Conservation (phyloP, 2,113 vertebrate genomes). For the Phylloscopus trochilus region DNA sequence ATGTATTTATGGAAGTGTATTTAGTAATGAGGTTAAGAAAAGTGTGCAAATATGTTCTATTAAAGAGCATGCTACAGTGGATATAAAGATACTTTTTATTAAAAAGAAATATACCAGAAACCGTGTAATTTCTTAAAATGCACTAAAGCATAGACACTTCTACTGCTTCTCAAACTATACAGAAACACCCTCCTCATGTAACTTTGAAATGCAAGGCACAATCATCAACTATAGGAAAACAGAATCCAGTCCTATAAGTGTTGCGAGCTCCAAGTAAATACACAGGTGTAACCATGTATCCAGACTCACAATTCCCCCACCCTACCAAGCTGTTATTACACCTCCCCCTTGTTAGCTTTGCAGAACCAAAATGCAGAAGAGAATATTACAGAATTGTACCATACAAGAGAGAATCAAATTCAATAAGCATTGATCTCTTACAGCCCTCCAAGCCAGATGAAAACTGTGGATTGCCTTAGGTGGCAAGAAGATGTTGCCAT, state of each 20-base stretch:
- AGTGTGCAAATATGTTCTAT: neutral
- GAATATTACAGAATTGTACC: neutral
- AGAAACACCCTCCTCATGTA: neutral
- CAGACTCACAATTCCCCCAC: neutral
- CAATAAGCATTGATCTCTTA: neutral
- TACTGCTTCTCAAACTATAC: neutral
- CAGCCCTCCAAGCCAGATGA: neutral
- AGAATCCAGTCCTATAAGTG: neutral
- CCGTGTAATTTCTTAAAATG: neutral
- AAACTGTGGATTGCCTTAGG: neutral
- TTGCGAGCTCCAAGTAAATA: neutral
- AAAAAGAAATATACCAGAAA: neutral
- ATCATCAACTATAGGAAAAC: neutral
- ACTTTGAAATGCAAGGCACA: neutral
- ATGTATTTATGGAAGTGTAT: neutral
- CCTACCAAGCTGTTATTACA: neutral
- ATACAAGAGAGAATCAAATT: neutral
- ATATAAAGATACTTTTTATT: neutral
- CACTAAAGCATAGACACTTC: neutral
- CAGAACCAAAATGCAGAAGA: neutral
- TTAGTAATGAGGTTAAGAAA: neutral
- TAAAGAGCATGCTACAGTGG: neutral
- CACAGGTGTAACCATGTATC: neutral
- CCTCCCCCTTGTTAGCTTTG: neutral
- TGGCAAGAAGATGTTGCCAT: neutral